Evolutionary conservation across 2,113 vertebrate genomes (phyloP), one percentile per base, ranked within the genome.

Genomic region (Cyanistes caeruleus): DNA sequence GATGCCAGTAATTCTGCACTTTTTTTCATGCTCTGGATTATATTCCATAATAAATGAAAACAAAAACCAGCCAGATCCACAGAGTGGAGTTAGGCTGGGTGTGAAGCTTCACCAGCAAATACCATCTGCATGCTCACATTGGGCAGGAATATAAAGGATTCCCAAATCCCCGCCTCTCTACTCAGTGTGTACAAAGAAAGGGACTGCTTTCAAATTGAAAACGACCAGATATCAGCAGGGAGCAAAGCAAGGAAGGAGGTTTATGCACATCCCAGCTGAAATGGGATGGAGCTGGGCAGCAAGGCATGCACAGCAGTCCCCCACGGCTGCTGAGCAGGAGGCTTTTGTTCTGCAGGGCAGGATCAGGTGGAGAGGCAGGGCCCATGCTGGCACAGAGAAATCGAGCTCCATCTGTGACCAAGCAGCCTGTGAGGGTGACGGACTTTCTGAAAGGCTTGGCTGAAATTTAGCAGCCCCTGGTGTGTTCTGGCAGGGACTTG

Each of bases 301-400:
- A 49, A 46, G 73, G 58, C 44, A 0, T 15, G 28, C 63, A n/a
- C 52, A 52, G 33, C 53, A 17, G 62, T 78, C 27, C 81, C 89
- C 81, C 0, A 9, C 1, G 12, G 76, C 83, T 81, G 64, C 60
- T 41, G 73, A 89, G 90, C 88, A 63, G 92, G 53, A 58, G 55
- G 79, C 86, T 93, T 95, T 94, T 92, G 83, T 95, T 94, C 88
- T 73, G 62, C 63, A 58, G 84, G 51, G 53, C 72, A 79, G 41
- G 59, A 91, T 94, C 75, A 95, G 92, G 92, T 95, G 96, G 67
- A 70, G 83, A 94, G 85, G 75, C 82, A 94, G 59, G 28, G 63
- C 62, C 62, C 33, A 10, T 21, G 85, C 87, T 89, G 87, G 85
- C 84, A 90, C 49, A 46, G 44, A 65, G 60, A 74, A 83, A 90